Base-by-base conservation (phyloP, 2,888 invertebrate genomes). In the Sicus ferrugineus region DNA sequence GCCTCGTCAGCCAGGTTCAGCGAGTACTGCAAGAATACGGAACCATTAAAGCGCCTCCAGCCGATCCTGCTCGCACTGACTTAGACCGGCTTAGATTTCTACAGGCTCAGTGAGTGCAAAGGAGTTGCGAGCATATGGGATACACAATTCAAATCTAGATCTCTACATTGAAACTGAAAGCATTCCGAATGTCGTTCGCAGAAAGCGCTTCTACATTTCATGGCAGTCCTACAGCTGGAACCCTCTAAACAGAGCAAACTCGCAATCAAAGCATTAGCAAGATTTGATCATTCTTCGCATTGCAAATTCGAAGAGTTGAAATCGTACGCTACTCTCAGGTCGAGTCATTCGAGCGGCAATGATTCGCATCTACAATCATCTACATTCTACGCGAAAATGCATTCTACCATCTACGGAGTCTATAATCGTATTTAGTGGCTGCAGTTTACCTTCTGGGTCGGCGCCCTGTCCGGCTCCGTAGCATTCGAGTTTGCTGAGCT, bases 1-100 rank as follows among this genome's bases (percentile, higher is more conserved):
- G 94, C 95, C 86, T 95, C 94, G 79, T 95, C 94, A 14, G 91
- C 91, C 85, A 93, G 87, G 81, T 92, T 94, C 75, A 93, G 90
- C 16, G 94, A 93, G 81, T 93, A 94, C 94, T 94, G 89, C 74
- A 85, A 84, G 70, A 72, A 77, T 75, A 78, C 28, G 9, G 30
- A 28, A n/a, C 16, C n/a, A 28, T 46, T 48, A 63, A n/a, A n/a
- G 11, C 5, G 42, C 5, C 42, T 14, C 3, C 23, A 4, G 19
- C 1, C 7, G n/a, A 50, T 50, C 21, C 5, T 50, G 42, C 50
- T 16, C n/a, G 23, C 9, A 3, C n/a, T 5, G 23, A 28, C 11
- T 2, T 4, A 23, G 42, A 54, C 28, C 9, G 5, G 9, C 3
- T 46, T 11, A 16, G n/a, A 9, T 63, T n/a, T 50, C 30, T 66